Percentiles rank a stretch among this genome's conserved stretches.
Evolutionary conservation across 2,888 invertebrate genomes (phyloP).

Genomic region (Himalopsyche anomala): DNA sequence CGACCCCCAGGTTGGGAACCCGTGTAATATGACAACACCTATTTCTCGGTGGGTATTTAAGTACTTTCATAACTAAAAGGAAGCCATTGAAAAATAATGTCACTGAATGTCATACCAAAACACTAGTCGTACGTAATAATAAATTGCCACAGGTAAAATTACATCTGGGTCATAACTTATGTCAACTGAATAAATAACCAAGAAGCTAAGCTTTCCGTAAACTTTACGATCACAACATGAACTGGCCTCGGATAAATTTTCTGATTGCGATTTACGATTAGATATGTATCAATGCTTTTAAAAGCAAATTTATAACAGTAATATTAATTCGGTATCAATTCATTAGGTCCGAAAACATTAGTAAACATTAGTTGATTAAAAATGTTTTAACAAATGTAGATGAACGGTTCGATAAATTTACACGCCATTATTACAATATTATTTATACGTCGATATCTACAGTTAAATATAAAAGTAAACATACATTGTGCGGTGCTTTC

Average conservation of each 20-base stretch:
- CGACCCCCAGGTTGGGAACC: too few relatives aligned
- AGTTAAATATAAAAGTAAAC: too few relatives aligned
- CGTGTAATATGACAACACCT: too few relatives aligned
- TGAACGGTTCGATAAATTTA: too few relatives aligned
- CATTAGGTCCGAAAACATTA: neutral
- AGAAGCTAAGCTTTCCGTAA: neutral
- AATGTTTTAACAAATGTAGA: neutral
- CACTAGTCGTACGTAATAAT: neutral
- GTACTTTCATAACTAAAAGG: too few relatives aligned
- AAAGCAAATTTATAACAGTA: conserved; percentile 13
- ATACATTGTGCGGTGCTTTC: too few relatives aligned
- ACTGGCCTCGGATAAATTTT: neutral
- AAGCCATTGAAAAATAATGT: neutral
- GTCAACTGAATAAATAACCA: conserved; percentile 9
- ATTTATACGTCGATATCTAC: too few relatives aligned
- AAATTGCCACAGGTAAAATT: neutral
- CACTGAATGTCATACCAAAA: neutral
- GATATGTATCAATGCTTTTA: conserved; percentile 16
- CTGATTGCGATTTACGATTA: conserved; percentile 25
- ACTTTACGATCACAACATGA: conserved; percentile 10
- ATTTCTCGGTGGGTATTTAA: too few relatives aligned
- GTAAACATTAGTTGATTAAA: conserved; percentile 22
- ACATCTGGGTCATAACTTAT: neutral
- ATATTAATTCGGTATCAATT: conserved; percentile 11
- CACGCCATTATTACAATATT: too few relatives aligned